Evolutionary conservation across 2,888 invertebrate species (phyloP), one percentile per base, ranked within the genome.

Genomic region (Caenorhabditis parvicauda): DNA sequence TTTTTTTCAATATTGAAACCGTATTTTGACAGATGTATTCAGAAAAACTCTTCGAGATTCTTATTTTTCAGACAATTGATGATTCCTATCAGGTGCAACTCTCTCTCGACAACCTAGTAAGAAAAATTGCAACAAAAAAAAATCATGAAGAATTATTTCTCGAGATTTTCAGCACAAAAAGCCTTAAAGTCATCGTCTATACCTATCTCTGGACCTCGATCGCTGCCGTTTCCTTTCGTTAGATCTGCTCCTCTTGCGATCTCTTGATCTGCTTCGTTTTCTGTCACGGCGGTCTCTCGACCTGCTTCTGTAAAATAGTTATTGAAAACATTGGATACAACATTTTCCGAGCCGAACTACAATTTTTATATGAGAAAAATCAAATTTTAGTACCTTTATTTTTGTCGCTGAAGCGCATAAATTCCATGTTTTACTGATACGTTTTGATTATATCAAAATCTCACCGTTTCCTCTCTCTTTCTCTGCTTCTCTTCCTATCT

Each of bases 131-230:
- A 32, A 27, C 22, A 22, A 32, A 2, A 19, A 32, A 17, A n/a
- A 27, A n/a, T 25, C 24, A 25, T 27, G 3, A n/a, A 3, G 12
- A 25, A 38, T 49, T 49, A 9, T 12, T 22, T 5, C 25, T 12
- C 21, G 4, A 14, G 24, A 41, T n/a, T 9, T 5, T 22, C 12
- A 41, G 9, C 4, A 9, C 21, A 17, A 21, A 21, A 22, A 6
- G 3, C 22, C 39, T n/a, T 9, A 22, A 4, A 9, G 21, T 22
- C 49, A 51, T 48, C 61, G 37, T 38, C 60, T 32, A 27, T 54
- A 50, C 44, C 64, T 37, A 28, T 61, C 67, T 22, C 57, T 51
- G 17, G 66, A 63, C 25, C 59, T 28, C 44, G 59, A 57, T 63
- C 64, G 41, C 28, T 64, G 44, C 35, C 57, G 12, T 5, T 56